These are phyloP conservation scores for Stenchaetothrips biformis DNA, from an alignment of 2,888 invertebrate species.

Conservation along the genomic window DNA sequence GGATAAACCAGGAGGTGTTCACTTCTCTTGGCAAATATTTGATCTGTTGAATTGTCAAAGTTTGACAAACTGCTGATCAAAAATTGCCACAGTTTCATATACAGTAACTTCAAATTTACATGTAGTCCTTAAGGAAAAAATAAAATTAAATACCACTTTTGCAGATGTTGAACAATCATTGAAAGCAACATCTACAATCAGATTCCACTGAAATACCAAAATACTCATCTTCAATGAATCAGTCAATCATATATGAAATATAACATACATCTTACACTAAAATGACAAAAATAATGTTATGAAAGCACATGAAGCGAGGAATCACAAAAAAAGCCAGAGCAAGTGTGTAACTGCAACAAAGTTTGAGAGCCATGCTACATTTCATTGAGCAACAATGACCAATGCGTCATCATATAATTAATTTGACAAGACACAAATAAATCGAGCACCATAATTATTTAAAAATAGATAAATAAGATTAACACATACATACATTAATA, in stretches of 20 bases:
- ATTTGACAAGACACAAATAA: no score
- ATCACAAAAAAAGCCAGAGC: slow-evolving; percentile 1
- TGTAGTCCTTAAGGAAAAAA: background rate
- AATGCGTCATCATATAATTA: no score
- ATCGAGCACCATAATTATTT: no score
- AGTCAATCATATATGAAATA: background rate
- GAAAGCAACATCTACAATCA: background rate
- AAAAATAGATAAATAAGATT: no score
- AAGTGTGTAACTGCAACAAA: background rate
- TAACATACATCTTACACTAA: background rate
- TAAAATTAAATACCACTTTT: background rate
- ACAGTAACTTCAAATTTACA: background rate
- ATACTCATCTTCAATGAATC: background rate
- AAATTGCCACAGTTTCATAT: no score
- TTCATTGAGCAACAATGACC: no score
- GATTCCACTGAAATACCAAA: background rate
- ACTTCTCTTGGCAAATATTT: no score
- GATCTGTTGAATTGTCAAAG: no score
- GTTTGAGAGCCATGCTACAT: background rate
- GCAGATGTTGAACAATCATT: background rate
- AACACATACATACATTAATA: no score
- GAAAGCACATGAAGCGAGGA: background rate
- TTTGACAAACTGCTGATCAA: no score
- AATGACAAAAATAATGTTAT: slow-evolving; percentile 9
- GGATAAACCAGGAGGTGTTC: no score